Conservation (phyloP, 1,140 invertebrate species). For the Nasonia giraulti region DNA sequence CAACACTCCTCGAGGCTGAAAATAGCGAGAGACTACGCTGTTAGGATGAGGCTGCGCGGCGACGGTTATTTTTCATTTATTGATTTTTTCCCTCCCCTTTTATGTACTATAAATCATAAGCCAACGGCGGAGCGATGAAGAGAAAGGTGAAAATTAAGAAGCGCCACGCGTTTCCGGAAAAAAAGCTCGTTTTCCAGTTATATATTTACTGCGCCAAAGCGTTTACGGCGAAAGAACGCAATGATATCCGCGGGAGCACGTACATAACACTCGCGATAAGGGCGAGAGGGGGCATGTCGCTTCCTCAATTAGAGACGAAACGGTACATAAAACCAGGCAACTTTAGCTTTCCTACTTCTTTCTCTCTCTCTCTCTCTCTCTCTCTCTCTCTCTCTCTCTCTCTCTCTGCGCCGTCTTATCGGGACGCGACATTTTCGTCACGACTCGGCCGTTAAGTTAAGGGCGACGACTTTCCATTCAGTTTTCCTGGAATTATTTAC, state of each 20-base stretch:
- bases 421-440: slow-evolving; percentile 12
- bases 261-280: slow-evolving; percentile 10
- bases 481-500: not conserved
- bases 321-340: not conserved
- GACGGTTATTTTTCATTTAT: not conserved
- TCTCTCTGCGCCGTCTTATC: not conserved
- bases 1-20: slow-evolving; percentile 61
- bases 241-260: not conserved
- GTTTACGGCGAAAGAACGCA: not conserved
- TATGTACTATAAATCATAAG: not conserved
- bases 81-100: not conserved
- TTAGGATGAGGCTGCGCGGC: not conserved
- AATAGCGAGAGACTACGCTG: slow-evolving; percentile 61
- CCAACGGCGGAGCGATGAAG: too few relatives aligned
- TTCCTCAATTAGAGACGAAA: slow-evolving; percentile 1
- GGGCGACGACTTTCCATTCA: not conserved
- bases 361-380: too few relatives aligned
- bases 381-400: too few relatives aligned
- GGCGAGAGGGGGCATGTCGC: not conserved
- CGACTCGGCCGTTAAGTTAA: not conserved
- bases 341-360: not conserved
- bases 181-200: not conserved
- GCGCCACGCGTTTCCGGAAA: not conserved
- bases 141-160: not conserved
- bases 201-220: not conserved